phyloP scores from a whole-genome alignment of 2,113 vertebrate genomes.

The Vidua chalybeata region DNA sequence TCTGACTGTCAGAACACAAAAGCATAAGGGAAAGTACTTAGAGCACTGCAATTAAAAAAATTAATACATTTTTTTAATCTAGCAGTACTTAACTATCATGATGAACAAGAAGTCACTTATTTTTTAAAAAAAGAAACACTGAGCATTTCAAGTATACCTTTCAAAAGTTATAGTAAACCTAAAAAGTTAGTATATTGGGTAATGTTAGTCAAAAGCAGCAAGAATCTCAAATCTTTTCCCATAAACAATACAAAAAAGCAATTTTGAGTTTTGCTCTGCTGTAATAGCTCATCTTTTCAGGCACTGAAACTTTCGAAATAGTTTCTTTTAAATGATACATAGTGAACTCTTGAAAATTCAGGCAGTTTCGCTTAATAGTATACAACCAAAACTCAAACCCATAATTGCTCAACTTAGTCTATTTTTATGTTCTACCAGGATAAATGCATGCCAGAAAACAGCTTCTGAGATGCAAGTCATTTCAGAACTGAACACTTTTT shows the following conservation, averaged over 20 bases:
- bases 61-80: fast-evolving
- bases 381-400: background rate
- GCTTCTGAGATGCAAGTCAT: background rate
- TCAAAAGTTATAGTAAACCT: background rate
- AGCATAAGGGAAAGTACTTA: background rate
- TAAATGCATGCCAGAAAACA: background rate
- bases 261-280: background rate
- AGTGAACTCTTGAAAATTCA: background rate
- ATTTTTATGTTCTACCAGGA: background rate
- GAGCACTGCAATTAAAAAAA: background rate
- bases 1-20: background rate
- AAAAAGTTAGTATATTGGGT: background rate
- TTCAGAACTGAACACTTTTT: background rate
- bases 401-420: background rate
- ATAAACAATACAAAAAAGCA: background rate
- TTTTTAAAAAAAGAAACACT: background rate
- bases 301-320: background rate
- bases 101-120: background rate
- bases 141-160: background rate
- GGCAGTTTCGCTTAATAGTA: background rate
- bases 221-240: background rate
- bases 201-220: background rate
- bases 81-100: background rate
- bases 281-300: background rate
- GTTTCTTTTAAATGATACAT: background rate